Evolutionary conservation across 2,113 vertebrate species (phyloP).

Genomic region (Axis porcinus): DNA sequence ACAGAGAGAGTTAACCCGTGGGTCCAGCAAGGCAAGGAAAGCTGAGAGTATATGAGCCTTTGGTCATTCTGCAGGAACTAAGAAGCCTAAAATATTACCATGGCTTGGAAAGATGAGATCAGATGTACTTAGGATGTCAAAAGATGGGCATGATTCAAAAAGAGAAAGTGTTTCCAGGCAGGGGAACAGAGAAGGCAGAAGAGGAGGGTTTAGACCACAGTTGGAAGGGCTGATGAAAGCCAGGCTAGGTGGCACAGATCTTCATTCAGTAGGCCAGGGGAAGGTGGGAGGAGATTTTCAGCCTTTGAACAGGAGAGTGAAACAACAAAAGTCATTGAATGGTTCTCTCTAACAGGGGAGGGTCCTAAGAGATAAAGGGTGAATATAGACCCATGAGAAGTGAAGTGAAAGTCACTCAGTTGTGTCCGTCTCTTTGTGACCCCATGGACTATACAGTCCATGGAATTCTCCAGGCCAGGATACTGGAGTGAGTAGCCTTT

Average conservation of each 20-base stretch:
- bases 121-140: background rate
- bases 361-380: background rate
- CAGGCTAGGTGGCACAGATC: background rate
- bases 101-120: background rate
- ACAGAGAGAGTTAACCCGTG: background rate
- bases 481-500: background rate
- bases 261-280: background rate
- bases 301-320: background rate
- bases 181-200: background rate
- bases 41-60: background rate
- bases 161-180: background rate
- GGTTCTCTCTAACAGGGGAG: background rate
- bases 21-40: background rate
- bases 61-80: background rate
- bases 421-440: background rate
- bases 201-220: background rate
- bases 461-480: background rate
- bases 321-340: background rate
- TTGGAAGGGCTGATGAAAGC: background rate
- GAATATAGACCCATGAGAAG: background rate
- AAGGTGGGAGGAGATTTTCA: background rate
- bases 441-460: background rate
- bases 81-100: background rate
- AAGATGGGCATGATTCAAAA: background rate
- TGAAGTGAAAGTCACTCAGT: background rate